Percentiles rank a stretch among this genome's conserved stretches.
Evolutionary conservation across 2,888 invertebrate species (phyloP).

Genomic region (Tanypteryx hageni): DNA sequence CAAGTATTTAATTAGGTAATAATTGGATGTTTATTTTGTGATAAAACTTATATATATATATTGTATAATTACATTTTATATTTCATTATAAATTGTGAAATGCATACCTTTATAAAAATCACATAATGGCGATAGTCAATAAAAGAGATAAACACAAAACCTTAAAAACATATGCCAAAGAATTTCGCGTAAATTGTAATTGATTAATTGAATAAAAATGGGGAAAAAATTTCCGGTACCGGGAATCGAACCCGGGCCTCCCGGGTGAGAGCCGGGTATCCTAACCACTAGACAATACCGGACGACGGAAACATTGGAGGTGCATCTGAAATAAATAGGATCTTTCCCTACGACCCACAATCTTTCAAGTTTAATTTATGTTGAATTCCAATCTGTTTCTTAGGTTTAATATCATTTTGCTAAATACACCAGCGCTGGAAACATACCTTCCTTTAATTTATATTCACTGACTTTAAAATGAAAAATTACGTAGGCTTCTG

Average conservation of each 20-base stretch:
- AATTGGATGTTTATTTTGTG: no score
- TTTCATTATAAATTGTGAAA: not conserved
- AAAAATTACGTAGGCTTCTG: no score
- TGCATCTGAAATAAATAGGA: not conserved
- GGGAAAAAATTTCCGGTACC: not conserved
- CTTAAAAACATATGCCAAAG: not conserved
- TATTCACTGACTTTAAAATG: no score
- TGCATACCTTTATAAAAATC: not conserved
- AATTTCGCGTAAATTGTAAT: not conserved
- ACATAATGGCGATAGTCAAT: not conserved
- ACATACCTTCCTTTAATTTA: no score
- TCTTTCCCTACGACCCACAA: no score
- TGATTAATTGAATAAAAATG: no score
- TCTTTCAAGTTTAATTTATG: no score
- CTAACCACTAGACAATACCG: slow-evolving; percentile 27
- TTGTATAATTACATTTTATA: not conserved
- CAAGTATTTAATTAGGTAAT: no score
- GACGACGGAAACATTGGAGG: not conserved
- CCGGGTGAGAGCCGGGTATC: slow-evolving; percentile 27
- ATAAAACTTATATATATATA: no score
- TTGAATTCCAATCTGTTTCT: no score
- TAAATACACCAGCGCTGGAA: no score
- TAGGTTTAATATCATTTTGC: no score
- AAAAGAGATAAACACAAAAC: not conserved
- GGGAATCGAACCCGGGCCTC: slow-evolving; percentile 27